A percentile compares a stretch with the other conserved stretches of the same genome.
Evolutionary conservation across 2,888 invertebrate genomes (phyloP).

Genomic region (Pemphredon lugubris): DNA sequence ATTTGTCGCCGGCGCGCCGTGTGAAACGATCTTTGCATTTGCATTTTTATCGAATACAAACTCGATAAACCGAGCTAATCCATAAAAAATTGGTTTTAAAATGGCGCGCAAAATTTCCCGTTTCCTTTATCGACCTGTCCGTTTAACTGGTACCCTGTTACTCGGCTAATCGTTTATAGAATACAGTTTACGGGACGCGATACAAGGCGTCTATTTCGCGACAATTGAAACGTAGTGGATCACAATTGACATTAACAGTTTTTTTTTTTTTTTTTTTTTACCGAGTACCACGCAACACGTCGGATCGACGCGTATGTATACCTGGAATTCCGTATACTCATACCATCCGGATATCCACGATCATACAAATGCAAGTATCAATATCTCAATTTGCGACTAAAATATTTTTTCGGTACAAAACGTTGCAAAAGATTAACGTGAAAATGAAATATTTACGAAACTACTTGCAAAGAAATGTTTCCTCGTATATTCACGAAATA

Average conservation of each 20-base stretch:
- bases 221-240: constrained; percentile 31
- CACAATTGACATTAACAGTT: constrained; percentile 3
- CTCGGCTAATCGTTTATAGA: constrained; percentile 17
- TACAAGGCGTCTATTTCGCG: background rate
- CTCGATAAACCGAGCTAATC: constrained; percentile 50
- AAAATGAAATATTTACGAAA: no score
- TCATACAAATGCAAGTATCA: no score
- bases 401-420: no score
- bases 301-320: no score
- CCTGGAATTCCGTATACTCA: no score
- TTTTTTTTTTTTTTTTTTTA: no score
- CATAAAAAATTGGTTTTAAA: constrained; percentile 35
- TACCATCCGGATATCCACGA: no score
- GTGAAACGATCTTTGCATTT: constrained; percentile 46
- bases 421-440: no score
- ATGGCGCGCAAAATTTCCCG: background rate
- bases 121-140: constrained; percentile 9
- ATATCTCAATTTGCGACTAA: no score
- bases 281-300: no score
- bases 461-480: no score
- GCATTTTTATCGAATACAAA: constrained; percentile 66
- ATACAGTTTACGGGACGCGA: background rate
- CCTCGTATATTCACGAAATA: no score
- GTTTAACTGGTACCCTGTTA: background rate
- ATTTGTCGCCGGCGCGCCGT: constrained; percentile 5